Conservation (phyloP, 2,888 invertebrate genomes). For the Camponotus fellah region DNA sequence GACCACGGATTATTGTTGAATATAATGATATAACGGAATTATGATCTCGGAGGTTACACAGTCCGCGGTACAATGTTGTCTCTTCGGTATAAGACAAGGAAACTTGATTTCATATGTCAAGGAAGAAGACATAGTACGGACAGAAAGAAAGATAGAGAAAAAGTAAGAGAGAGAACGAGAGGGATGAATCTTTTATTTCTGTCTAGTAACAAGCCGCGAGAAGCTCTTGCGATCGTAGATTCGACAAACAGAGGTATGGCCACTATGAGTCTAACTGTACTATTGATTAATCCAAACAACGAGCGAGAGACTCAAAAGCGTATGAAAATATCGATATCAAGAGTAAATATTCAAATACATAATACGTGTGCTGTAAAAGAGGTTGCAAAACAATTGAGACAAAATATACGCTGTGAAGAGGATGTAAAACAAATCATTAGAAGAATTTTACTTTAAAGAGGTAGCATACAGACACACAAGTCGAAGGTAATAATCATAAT, state of each 20-base stretch:
- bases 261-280: constrained; percentile 42
- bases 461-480: no score
- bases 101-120: constrained; percentile 12
- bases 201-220: constrained; percentile 25
- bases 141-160: constrained; percentile 25
- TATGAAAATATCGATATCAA: constrained; percentile 7
- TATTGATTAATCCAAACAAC: constrained; percentile 34
- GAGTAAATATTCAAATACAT: neutral
- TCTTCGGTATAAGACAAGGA: constrained; percentile 32
- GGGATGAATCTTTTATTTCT: constrained; percentile 58
- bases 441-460: neutral
- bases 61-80: constrained; percentile 59
- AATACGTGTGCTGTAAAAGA: neutral
- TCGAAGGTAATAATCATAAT: neutral
- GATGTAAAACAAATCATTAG: constrained; percentile 34
- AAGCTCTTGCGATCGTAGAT: constrained; percentile 20
- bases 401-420: neutral
- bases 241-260: constrained; percentile 35
- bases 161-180: constrained; percentile 31
- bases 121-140: neutral
- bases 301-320: neutral
- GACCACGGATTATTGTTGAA: constrained; percentile 74
- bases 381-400: neutral
- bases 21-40: constrained; percentile 81
- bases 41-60: constrained; percentile 74